phyloP scores from a whole-genome alignment of 1,140 invertebrate species.

The Zaprionus capensis region DNA sequence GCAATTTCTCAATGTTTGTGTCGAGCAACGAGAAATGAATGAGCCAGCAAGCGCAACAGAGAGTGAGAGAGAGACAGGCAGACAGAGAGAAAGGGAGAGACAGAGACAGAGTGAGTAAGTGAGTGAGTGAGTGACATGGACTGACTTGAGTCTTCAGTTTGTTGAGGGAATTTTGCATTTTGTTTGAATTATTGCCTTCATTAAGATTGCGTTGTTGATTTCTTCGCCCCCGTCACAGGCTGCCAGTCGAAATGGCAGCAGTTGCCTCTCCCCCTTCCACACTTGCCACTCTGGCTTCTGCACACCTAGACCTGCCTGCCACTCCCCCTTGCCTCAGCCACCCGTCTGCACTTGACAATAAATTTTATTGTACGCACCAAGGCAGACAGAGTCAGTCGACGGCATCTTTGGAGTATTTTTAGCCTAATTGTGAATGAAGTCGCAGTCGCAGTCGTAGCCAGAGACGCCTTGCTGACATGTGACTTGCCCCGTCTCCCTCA shows the following conservation, averaged over 20 bases:
- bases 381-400: slow-evolving; percentile 13
- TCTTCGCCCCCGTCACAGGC: slow-evolving; percentile 44
- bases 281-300: slow-evolving; percentile 9
- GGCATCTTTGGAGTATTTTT: slow-evolving; percentile 65
- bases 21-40: slow-evolving; percentile 50
- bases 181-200: slow-evolving; percentile 84
- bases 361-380: slow-evolving; percentile 69
- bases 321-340: neutral
- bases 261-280: slow-evolving; percentile 22
- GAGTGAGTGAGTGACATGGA: slow-evolving; percentile 45
- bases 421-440: slow-evolving; percentile 79
- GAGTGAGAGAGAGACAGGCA: slow-evolving; percentile 2
- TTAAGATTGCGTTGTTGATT: slow-evolving; percentile 84
- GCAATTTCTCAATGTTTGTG: slow-evolving; percentile 70
- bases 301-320: slow-evolving; percentile 41
- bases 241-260: slow-evolving; percentile 28
- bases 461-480: slow-evolving; percentile 62
- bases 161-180: slow-evolving; percentile 81
- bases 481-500: slow-evolving; percentile 27
- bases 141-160: slow-evolving; percentile 68
- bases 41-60: slow-evolving; percentile 28
- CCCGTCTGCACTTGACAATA: slow-evolving; percentile 77
- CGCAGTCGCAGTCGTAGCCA: neutral
- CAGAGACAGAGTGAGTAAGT: slow-evolving; percentile 36
- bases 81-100: slow-evolving; percentile 24